Base-by-base conservation (phyloP, 2,888 invertebrate genomes). In the Aethes cnicana region DNA sequence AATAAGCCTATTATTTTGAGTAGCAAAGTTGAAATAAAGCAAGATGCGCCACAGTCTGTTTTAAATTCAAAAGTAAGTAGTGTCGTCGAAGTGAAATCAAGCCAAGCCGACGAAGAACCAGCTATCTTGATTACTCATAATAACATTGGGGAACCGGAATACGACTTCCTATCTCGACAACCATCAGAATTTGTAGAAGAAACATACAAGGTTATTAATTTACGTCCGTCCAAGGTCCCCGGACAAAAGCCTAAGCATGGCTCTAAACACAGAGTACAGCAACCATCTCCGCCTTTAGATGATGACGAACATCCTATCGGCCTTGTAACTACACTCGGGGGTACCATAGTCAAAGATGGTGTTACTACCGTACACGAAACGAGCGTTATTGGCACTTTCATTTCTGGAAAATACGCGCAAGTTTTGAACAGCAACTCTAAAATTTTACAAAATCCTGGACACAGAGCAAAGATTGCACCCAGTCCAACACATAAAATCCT, bases 321-420 rank as follows among this genome's bases (percentile, higher is more conserved):
- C 3, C 84, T 96, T 47, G 95, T 97, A 0, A 95, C 96, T 4
- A 95, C 94, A 66, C 90, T 96, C 43, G 96, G 95, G 32, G 97
- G 96, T 14, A 96, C 95, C 3, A 92, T 95, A 49, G 93, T 96
- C 3, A 94, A 94, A 72, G 95, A 95, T 68, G 96, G 96, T 1
- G 83, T 94, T 1, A 96, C 96, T 3, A 96, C 96, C 0, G 92
- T 96, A 4, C 95, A 95, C 71, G 96, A 96, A 82, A 96, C 96
- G 0, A 95, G 95, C 73, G 96, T 97, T n/a, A 94, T 96, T 64
- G 95, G 97, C 17, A 96, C 97, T 2, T 95, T 94, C 72, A 95
- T 96, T 66, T 94, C 95, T 39, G 96, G 95, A 26, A 96, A 96
- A 84, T 96, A 97, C 76, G 96, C 96, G 2, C 96, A 97, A 83